A percentile compares a stretch with the other conserved stretches of the same genome.
These are phyloP conservation scores for Lasioglossum baleicum DNA, from an alignment of 1,140 invertebrate species.

Conservation along the genomic window DNA sequence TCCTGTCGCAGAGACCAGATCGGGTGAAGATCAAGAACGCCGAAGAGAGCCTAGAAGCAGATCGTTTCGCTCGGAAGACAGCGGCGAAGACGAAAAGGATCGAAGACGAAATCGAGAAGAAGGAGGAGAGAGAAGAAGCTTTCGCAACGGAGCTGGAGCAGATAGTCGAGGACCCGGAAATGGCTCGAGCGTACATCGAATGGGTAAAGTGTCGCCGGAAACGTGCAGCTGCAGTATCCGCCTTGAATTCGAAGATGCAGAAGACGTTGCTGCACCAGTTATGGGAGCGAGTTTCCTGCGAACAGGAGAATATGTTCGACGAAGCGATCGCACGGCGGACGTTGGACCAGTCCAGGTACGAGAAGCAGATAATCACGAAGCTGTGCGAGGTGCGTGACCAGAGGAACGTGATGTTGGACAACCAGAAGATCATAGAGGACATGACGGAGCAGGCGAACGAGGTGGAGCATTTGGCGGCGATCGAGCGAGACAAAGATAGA, in stretches of 20 bases:
- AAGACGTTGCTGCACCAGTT: constrained; percentile 68
- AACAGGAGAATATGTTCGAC: constrained; percentile 80
- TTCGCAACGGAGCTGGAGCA: background rate
- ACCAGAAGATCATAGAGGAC: constrained; percentile 78
- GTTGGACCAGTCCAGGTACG: constrained; percentile 82
- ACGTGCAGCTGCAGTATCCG: constrained; percentile 46
- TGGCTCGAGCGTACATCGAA: constrained; percentile 62
- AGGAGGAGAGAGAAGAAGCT: too few species aligned
- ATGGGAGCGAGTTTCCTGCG: constrained; percentile 71
- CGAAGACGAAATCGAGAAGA: background rate
- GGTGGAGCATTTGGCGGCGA: constrained; percentile 74
- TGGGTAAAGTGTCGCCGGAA: constrained; percentile 65
- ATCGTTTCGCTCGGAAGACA: constrained; percentile 23
- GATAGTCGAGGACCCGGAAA: constrained; percentile 20
- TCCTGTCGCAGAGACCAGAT: background rate
- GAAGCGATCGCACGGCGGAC: constrained; percentile 79
- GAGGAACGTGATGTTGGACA: constrained; percentile 79
- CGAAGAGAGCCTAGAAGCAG: constrained; percentile 5
- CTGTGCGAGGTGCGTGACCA: constrained; percentile 82
- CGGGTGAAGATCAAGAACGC: background rate
- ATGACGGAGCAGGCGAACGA: constrained; percentile 78
- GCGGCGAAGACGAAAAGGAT: background rate
- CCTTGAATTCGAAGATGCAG: constrained; percentile 67
- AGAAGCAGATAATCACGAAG: constrained; percentile 83
- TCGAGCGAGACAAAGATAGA: constrained; percentile 78